Evolutionary conservation across 2,888 invertebrate genomes (phyloP).

Genomic region (Willowsia nigromaculata): DNA sequence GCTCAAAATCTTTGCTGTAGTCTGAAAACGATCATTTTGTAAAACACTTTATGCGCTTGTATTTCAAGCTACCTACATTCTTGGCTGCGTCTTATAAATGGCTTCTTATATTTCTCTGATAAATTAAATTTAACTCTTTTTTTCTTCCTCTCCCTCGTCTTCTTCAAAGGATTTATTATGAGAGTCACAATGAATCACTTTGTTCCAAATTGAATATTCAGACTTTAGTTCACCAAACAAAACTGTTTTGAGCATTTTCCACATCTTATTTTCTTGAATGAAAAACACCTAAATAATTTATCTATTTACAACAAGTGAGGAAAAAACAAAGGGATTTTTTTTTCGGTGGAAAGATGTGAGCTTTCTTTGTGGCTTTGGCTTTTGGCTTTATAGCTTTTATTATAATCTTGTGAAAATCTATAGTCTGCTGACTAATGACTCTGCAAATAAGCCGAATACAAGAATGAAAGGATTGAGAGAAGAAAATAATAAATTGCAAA

Average conservation of each 20-base stretch:
- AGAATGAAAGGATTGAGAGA: not conserved
- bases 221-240: not conserved
- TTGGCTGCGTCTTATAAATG: not conserved
- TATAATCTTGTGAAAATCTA: not conserved
- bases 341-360: not conserved
- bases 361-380: not conserved
- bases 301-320: not conserved
- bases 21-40: not conserved
- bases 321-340: not conserved
- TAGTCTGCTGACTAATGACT: constrained; percentile 20
- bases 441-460: not conserved
- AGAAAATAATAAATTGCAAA: not conserved
- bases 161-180: not conserved
- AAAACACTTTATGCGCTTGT: not conserved
- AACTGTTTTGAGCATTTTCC: not conserved
- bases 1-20: no score
- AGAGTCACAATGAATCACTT: constrained; percentile 48
- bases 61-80: not conserved
- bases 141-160: not conserved
- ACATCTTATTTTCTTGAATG: not conserved
- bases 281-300: constrained; percentile 20
- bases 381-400: no score
- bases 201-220: not conserved
- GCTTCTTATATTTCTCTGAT: constrained; percentile 35
- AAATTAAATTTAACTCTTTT: not conserved